A percentile compares a stretch with the other conserved stretches of the same genome.
Conservation (phyloP, 2,888 invertebrate genomes). For the Athrips mouffetella region DNA sequence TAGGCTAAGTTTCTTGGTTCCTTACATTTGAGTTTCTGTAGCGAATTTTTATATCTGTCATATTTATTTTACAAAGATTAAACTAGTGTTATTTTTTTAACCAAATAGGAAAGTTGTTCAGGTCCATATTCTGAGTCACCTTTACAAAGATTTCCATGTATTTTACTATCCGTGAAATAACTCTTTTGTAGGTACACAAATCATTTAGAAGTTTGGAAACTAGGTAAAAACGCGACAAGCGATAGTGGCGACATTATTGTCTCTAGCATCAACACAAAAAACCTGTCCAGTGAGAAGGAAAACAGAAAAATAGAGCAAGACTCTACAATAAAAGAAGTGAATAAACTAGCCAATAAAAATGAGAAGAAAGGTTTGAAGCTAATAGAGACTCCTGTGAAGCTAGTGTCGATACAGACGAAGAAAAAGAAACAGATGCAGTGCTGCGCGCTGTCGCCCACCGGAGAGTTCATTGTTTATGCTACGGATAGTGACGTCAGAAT, state of each 20-base stretch:
- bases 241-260: slow-evolving; percentile 75
- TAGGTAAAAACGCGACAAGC: slow-evolving; percentile 73
- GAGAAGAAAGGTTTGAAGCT: slow-evolving; percentile 52
- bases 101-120: no score
- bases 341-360: slow-evolving; percentile 22
- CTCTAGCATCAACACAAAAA: slow-evolving; percentile 29
- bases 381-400: slow-evolving; percentile 80
- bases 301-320: slow-evolving; percentile 49
- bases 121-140: no score
- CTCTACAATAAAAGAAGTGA: slow-evolving; percentile 37
- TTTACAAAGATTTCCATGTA: no score
- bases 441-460: slow-evolving; percentile 83
- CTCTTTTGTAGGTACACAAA: slow-evolving; percentile 71
- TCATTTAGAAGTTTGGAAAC: slow-evolving; percentile 75
- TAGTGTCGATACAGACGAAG: slow-evolving; percentile 83
- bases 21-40: no score
- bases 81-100: no score
- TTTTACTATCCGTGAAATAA: no score
- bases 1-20: no score
- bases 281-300: slow-evolving; percentile 29
- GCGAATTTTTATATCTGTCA: no score
- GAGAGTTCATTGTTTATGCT: slow-evolving; percentile 86
- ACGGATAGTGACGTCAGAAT: slow-evolving; percentile 82
- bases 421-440: slow-evolving; percentile 83
- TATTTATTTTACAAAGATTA: no score